Conservation (phyloP, 2,888 invertebrate genomes). For the Eledona agricola region DNA sequence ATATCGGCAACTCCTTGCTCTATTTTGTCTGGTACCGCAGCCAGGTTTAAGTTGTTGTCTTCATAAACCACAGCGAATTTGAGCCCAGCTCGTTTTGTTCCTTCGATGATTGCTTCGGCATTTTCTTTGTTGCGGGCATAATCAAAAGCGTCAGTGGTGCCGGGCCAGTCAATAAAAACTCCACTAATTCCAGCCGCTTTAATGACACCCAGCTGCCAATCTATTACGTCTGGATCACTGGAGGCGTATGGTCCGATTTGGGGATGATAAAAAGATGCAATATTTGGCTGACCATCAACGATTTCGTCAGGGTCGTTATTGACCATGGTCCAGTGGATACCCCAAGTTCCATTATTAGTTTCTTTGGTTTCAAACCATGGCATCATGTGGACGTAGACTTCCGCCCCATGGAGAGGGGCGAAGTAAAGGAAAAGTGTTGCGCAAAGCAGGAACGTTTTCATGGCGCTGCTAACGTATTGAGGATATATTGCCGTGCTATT, state of each 20-base stretch:
- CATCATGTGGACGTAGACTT: constrained; percentile 13
- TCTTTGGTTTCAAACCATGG: constrained; percentile 12
- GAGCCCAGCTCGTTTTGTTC: constrained; percentile 15
- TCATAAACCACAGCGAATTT: constrained; percentile 29
- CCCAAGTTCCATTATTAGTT: constrained; percentile 11
- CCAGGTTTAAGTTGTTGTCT: constrained; percentile 28
- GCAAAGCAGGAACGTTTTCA: too few species aligned
- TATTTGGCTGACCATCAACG: constrained; percentile 2
- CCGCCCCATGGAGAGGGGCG: not conserved
- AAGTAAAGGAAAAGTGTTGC: too few species aligned
- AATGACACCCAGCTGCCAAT: constrained; percentile 9
- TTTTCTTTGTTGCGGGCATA: constrained; percentile 24
- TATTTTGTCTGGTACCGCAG: constrained; percentile 16
- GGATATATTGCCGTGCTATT: too few species aligned
- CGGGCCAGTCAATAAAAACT: constrained; percentile 28
- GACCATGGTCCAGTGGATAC: constrained; percentile 5
- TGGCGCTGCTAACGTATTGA: too few species aligned
- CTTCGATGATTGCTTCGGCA: constrained; percentile 21
- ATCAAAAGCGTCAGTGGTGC: constrained; percentile 18
- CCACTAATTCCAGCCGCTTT: constrained; percentile 21
- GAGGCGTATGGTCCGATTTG: constrained; percentile 1
- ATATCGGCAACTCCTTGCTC: constrained; percentile 22
- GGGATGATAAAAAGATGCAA: constrained; percentile 1
- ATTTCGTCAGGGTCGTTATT: not conserved
- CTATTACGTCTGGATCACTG: not conserved